These are phyloP conservation scores for Mesoclemmys tuberculata DNA, from an alignment of 2,113 vertebrate species.

Conservation along the genomic window DNA sequence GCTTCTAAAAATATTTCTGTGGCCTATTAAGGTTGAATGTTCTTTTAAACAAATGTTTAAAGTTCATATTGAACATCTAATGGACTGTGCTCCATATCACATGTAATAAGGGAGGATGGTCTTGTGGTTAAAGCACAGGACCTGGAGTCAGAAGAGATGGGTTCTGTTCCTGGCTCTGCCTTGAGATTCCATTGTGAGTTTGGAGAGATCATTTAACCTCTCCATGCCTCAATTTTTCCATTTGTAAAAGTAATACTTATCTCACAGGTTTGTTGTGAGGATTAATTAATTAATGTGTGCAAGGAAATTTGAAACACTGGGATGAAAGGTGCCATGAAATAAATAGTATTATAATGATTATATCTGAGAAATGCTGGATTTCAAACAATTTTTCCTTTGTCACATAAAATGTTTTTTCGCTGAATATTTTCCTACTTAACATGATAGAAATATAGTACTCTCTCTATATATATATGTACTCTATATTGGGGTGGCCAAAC, in stretches of 20 bases:
- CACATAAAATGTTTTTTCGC: background rate
- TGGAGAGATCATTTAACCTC: background rate
- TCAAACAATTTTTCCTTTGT: background rate
- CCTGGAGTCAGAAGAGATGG: background rate
- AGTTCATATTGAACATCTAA: background rate
- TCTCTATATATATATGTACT: too few species aligned
- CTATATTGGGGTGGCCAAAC: too few species aligned
- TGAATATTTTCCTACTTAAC: background rate
- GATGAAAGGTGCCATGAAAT: background rate
- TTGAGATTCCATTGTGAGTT: background rate
- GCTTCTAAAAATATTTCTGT: background rate
- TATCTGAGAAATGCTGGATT: background rate
- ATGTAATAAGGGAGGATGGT: background rate
- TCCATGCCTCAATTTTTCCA: background rate
- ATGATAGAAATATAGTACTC: background rate
- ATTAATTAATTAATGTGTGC: background rate
- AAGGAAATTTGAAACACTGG: background rate
- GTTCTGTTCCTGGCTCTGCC: slow-evolving; percentile 7
- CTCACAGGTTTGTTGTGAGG: background rate
- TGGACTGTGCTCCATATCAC: background rate
- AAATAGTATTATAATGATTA: background rate
- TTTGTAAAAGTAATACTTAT: background rate
- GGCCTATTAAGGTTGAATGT: background rate
- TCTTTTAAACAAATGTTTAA: background rate
- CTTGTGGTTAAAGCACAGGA: background rate